These are phyloP conservation scores for Smutsia temminckii DNA, from an alignment of 2,797 vertebrate genomes.

Conservation along the genomic window DNA sequence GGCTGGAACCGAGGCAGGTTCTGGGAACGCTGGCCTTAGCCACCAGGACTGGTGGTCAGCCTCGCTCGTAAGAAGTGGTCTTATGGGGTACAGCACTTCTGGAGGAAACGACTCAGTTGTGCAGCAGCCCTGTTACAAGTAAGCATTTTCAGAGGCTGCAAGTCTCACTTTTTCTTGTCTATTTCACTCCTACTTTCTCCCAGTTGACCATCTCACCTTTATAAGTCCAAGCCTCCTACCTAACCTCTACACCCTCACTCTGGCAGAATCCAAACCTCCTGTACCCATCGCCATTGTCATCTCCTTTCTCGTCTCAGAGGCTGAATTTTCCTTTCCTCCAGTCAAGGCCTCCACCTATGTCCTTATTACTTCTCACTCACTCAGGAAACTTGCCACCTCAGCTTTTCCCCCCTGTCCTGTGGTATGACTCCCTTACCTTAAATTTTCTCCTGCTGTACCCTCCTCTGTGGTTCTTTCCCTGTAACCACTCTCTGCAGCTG, in stretches of 20 bases:
- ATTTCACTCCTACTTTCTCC: background rate
- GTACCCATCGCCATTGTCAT: background rate
- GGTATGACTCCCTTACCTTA: too few species aligned
- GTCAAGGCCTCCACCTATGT: background rate
- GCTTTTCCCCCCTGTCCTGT: background rate
- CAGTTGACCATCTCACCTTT: background rate
- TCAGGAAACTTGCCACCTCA: background rate
- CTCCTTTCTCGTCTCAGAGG: background rate
- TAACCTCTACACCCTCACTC: background rate
- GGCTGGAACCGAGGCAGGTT: background rate
- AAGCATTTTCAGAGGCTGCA: background rate
- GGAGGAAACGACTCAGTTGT: background rate
- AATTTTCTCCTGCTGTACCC: background rate
- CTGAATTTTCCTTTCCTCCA: background rate
- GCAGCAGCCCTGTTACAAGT: background rate
- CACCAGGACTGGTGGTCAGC: background rate
- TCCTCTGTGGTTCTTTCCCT: background rate
- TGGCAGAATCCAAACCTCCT: background rate
- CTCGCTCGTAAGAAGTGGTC: background rate
- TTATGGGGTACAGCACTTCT: background rate
- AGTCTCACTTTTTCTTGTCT: background rate
- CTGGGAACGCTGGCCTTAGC: background rate
- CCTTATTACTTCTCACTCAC: background rate
- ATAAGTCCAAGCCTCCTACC: background rate
- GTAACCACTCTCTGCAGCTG: background rate